Base-by-base conservation (phyloP, 2,113 vertebrate species). In the Myotis brandtii region DNA sequence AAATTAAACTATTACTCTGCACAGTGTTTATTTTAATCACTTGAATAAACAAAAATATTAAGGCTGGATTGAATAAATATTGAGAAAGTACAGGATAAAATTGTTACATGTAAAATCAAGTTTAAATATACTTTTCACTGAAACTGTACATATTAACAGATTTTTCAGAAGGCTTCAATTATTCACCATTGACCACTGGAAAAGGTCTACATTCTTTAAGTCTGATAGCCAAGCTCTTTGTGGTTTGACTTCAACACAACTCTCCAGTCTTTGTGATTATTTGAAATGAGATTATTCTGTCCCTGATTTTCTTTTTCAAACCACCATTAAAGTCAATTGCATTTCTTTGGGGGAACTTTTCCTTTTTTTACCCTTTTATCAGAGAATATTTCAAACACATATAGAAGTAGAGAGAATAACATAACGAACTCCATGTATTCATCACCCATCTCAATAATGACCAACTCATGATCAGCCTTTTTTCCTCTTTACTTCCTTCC, bases 21-120 rank as follows among this genome's bases (percentile, higher is more conserved):
- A 72, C 9, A 18, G 27, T 56, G 46, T 86, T 95, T 91, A 67
- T 86, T 95, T 90, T 76, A 95, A 82, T 95, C 66, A 69, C 48
- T 90, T 77, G 21, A 82, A 67, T 86, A 79, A 80, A 79, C 21
- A 80, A 69, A 95, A 73, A 89, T 67, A 69, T 50, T 66, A 89
- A 90, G 54, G 9, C 66, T 90, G 48, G 5, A 72, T 27, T 92
- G 48, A 92, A 75, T 88, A 86, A 91, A 70, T 67, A 79, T 20
- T 70, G 67, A 77, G 34, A 88, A 67, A 56, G 23, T 66, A 20
- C 34, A 89, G 6, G 25, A 81, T 67, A 83, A 95, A 96, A 86
- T 32, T 75, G 17, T 40, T 91, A 73, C 64, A 20, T 69, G 14
- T 76, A 82, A 95, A 92, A 48, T 5, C 21, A 93, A 92, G 21